Evolutionary conservation across 2,113 vertebrate genomes (phyloP).

Genomic region (Poecile atricapillus): DNA sequence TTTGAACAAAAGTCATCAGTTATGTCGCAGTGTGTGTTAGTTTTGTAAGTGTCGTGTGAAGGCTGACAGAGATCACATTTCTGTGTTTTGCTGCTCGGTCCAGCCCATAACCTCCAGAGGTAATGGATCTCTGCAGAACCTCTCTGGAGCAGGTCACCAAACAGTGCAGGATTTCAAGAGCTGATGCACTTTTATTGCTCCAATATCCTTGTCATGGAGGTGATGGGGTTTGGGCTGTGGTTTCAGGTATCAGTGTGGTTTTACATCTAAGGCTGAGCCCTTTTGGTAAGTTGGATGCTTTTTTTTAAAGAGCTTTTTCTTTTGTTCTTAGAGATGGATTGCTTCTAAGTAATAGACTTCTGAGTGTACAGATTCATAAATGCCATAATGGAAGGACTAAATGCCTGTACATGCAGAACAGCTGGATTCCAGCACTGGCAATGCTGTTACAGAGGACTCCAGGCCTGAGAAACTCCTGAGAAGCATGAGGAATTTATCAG

Average conservation of each 20-base stretch:
- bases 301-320: background rate
- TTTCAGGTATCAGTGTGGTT: slow-evolving; percentile 10
- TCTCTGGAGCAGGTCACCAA: slow-evolving; percentile 47
- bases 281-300: background rate
- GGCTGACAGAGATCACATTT: slow-evolving; percentile 58
- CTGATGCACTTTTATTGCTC: slow-evolving; percentile 34
- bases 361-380: background rate
- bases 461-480: background rate
- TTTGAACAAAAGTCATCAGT: background rate
- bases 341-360: background rate
- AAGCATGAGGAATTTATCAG: background rate
- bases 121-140: slow-evolving; percentile 31
- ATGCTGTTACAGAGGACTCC: background rate
- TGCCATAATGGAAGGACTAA: background rate
- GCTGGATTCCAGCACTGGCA: background rate
- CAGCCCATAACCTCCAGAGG: background rate
- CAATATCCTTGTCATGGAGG: slow-evolving; percentile 11
- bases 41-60: slow-evolving; percentile 29
- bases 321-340: background rate
- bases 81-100: background rate
- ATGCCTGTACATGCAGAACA: background rate
- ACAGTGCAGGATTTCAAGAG: slow-evolving; percentile 51
- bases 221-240: background rate
- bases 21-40: background rate
- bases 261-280: background rate